Evolutionary conservation across 2,113 vertebrate genomes (phyloP).

Genomic region (Pelodiscus sinensis): DNA sequence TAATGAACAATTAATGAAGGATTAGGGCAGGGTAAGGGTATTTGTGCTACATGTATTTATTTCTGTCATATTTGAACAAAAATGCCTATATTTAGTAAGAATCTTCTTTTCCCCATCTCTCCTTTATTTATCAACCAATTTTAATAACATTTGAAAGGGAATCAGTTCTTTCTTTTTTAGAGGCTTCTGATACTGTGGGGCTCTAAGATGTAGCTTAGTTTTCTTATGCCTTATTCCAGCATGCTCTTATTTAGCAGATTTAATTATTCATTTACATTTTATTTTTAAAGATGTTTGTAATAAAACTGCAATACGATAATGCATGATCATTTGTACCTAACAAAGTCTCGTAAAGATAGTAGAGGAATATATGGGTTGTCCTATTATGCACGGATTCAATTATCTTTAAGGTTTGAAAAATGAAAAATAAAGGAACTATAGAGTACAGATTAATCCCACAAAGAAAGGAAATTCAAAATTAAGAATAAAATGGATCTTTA

Average conservation of each 20-base stretch:
- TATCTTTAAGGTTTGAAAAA: conserved; percentile 69
- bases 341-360: conserved; percentile 22
- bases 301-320: conserved; percentile 53
- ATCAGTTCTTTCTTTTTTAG: too few species aligned
- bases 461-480: conserved; percentile 56
- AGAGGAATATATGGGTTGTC: conserved; percentile 32
- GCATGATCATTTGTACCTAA: conserved; percentile 28
- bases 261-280: conserved; percentile 69
- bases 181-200: too few species aligned
- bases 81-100: too few species aligned
- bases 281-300: conserved; percentile 56
- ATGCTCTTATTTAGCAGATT: conserved; percentile 66
- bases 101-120: too few species aligned
- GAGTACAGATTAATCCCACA: conserved; percentile 59
- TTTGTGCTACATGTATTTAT: too few species aligned
- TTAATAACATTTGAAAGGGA: too few species aligned
- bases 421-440: conserved; percentile 37
- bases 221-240: background rate
- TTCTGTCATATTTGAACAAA: too few species aligned
- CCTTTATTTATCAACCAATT: too few species aligned
- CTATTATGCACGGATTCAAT: conserved; percentile 58
- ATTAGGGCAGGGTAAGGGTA: too few species aligned
- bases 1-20: too few species aligned
- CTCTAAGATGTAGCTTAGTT: too few species aligned
- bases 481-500: conserved; percentile 51